Evolutionary conservation across 2,797 vertebrate species (phyloP).

Genomic region (Mormyrops boulengeri): DNA sequence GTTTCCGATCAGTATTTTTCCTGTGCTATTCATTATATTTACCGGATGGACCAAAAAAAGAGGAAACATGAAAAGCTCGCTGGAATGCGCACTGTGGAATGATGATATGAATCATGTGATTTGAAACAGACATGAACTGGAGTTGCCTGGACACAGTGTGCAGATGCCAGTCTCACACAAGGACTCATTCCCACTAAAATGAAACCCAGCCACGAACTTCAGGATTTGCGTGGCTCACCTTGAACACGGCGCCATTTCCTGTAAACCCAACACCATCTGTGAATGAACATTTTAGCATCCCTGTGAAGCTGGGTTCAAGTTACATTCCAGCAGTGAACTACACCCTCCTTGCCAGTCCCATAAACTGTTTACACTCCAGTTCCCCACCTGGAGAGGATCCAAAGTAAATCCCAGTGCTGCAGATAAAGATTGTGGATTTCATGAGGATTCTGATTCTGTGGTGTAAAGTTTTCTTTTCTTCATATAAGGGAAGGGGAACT

Average conservation of each 20-base stretch:
- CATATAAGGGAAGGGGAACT: not conserved
- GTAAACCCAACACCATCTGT: slow-evolving; percentile 45
- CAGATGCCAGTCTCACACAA: slow-evolving; percentile 14
- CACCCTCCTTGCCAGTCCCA: slow-evolving; percentile 49
- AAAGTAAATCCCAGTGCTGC: slow-evolving; percentile 73
- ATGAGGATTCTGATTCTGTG: slow-evolving; percentile 51
- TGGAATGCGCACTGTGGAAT: not conserved
- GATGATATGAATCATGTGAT: slow-evolving; percentile 37
- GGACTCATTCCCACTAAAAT: slow-evolving; percentile 20
- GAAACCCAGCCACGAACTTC: not conserved
- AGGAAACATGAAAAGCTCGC: not conserved
- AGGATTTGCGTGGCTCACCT: slow-evolving; percentile 28
- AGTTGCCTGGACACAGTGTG: slow-evolving; percentile 25
- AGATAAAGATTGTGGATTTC: slow-evolving; percentile 49
- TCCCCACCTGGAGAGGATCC: slow-evolving; percentile 55
- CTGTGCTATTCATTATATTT: not conserved
- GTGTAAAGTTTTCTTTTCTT: slow-evolving; percentile 51
- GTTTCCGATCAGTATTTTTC: not conserved
- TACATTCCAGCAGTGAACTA: slow-evolving; percentile 50
- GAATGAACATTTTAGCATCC: slow-evolving; percentile 44
- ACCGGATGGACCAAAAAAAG: not conserved
- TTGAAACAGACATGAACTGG: slow-evolving; percentile 27
- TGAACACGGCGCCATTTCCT: slow-evolving; percentile 45
- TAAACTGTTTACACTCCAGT: slow-evolving; percentile 62
- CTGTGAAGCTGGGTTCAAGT: slow-evolving; percentile 52